These are phyloP conservation scores for Dilophus febrilis DNA, from an alignment of 2,888 invertebrate species.

Conservation along the genomic window DNA sequence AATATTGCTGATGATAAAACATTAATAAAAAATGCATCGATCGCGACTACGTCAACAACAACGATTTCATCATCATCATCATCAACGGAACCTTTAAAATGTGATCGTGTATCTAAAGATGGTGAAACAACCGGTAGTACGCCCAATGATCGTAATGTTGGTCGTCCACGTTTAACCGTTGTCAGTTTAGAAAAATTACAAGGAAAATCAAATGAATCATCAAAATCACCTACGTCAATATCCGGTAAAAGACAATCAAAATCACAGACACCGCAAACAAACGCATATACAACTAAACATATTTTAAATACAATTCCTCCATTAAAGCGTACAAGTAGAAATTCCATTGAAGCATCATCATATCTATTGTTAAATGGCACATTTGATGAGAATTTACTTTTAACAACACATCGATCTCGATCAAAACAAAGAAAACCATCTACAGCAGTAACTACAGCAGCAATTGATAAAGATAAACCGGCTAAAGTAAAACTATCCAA, in stretches of 20 bases:
- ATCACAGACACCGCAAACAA: conserved; percentile 16
- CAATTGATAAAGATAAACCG: not conserved
- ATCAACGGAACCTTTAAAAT: conserved; percentile 17
- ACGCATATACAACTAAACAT: conserved; percentile 31
- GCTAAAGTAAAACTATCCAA: not conserved
- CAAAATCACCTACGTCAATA: too few relatives aligned
- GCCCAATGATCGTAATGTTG: conserved; percentile 43
- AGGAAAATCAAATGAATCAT: conserved; percentile 25
- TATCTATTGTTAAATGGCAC: not conserved
- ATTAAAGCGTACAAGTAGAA: too few relatives aligned
- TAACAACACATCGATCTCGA: not conserved
- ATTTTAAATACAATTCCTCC: not conserved
- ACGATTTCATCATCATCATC: not conserved
- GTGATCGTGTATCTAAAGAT: conserved; percentile 50
- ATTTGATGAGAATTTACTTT: not conserved
- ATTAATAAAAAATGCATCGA: not conserved
- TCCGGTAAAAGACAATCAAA: conserved; percentile 8
- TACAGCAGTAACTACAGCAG: not conserved
- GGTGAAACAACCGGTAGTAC: conserved; percentile 50
- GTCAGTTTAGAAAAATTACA: conserved; percentile 43
- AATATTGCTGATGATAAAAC: not conserved
- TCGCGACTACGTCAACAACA: not conserved
- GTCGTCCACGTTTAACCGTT: conserved; percentile 38
- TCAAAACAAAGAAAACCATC: not conserved
- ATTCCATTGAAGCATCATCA: not conserved